Conservation (phyloP, 2,113 vertebrate species). For the Actinemys pallida region DNA sequence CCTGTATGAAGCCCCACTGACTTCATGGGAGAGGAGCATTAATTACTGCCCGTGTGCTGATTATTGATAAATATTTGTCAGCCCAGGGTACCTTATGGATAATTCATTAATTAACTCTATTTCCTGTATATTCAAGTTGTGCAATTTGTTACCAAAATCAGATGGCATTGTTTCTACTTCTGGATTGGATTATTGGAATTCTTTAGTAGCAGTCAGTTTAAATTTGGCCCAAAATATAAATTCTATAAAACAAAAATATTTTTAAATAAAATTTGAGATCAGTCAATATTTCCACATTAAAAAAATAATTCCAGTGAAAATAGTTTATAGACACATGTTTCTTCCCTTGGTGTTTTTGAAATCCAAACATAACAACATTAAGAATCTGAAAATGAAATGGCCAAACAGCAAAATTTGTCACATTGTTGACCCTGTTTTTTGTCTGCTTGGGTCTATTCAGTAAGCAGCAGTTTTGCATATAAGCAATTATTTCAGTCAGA, state of each 20-base stretch:
- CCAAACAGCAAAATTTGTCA: not conserved
- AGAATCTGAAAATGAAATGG: not conserved
- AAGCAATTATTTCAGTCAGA: not conserved
- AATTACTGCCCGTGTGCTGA: conserved; percentile 41
- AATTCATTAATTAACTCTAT: conserved; percentile 10
- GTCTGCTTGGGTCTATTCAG: not conserved
- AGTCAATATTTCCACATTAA: not conserved
- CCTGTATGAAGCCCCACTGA: conserved; percentile 12
- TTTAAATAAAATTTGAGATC: not conserved
- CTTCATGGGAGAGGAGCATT: not conserved
- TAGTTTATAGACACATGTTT: not conserved
- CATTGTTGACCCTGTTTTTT: not conserved
- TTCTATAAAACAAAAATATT: not conserved
- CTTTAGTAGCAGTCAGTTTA: not conserved
- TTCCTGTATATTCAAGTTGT: not conserved
- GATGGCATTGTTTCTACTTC: not conserved
- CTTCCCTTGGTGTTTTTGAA: not conserved
- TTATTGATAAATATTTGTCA: not conserved
- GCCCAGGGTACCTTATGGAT: conserved; percentile 6
- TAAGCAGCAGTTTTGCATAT: not conserved
- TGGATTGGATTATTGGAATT: not conserved
- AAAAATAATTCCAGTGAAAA: not conserved
- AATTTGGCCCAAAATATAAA: not conserved
- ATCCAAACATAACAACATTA: not conserved
- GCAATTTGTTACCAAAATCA: not conserved